Base-by-base conservation (phyloP, 2,797 vertebrate species). In the Acipenser ruthenus region DNA sequence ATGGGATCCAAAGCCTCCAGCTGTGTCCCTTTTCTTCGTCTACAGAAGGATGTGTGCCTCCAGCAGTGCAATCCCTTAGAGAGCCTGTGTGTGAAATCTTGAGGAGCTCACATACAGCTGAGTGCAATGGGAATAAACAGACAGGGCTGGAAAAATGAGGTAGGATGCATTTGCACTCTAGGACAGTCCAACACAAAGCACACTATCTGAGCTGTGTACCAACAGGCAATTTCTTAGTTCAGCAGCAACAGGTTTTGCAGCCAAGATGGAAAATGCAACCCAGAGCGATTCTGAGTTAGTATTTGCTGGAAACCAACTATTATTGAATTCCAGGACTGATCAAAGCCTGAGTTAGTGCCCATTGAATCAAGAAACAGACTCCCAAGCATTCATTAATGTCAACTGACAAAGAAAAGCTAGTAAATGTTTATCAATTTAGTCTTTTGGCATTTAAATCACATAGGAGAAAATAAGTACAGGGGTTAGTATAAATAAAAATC, bases 301-400 rank as follows among this genome's bases (percentile, higher is more conserved):
- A 13, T 13, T 58, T 11, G 6, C 15, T 58, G 55, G 55, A 58
- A 58, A 58, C 3, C 55, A n/a, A 58, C 10, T 13, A n/a, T 11
- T n/a, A 58, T 13, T 58, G 15, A 58, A 58, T 58, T 58, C 55
- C 55, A 58, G 55, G 10, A 13, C 55, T 58, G 12, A n/a, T n/a
- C 11, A 58, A 58, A 13, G 12, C 12, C 55, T 71, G 70, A 71
- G 72, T 56, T 67, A 68, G 69, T 65, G 71, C 67, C 68, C 70
- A 65, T 68, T 78, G 75, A 72, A 73, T 78, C 75, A 69, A 67
- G 68, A 73, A 77, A 73, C 78, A 75, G 70, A 77, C 73, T 76
- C 79, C 72, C 74, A 70, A 72, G 56, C 74, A 68, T 72, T 72
- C 63, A 76, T 78, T 75, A 76, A 69, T 66, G 70, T 78, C 76